phyloP scores from a whole-genome alignment of 2,797 vertebrate species.

The Sebastes oblongus region DNA sequence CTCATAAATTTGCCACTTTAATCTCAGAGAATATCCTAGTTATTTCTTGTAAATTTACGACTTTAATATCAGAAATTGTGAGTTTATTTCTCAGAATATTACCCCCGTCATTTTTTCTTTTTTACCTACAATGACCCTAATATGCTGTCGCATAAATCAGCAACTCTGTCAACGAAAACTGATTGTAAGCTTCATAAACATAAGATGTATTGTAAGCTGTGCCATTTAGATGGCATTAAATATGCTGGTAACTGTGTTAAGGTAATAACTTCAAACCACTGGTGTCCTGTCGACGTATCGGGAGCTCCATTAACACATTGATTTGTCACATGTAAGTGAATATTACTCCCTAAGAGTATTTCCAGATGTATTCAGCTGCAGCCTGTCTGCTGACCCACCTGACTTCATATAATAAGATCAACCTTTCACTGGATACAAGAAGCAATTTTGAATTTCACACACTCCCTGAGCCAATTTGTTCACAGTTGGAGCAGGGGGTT shows the following conservation, averaged over 20 bases:
- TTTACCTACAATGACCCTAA: not conserved
- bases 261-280: not conserved
- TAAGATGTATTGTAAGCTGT: not conserved
- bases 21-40: too few relatives aligned
- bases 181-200: not conserved
- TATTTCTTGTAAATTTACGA: too few relatives aligned
- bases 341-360: not conserved
- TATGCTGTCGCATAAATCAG: not conserved
- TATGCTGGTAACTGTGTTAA: not conserved
- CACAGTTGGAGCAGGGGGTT: not conserved
- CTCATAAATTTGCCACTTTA: too few relatives aligned
- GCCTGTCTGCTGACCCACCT: not conserved
- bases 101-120: too few relatives aligned
- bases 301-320: not conserved
- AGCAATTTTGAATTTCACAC: slow-evolving; percentile 14
- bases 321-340: not conserved
- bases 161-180: not conserved
- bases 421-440: slow-evolving; percentile 14
- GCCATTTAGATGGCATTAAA: not conserved
- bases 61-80: too few relatives aligned
- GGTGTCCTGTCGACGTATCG: not conserved
- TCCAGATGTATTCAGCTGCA: not conserved
- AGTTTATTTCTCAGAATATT: not conserved
- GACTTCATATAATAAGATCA: slow-evolving; percentile 5
- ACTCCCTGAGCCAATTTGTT: not conserved